Evolutionary conservation across 2,888 invertebrate genomes (phyloP).

Genomic region (Caradrina clavipalpis): DNA sequence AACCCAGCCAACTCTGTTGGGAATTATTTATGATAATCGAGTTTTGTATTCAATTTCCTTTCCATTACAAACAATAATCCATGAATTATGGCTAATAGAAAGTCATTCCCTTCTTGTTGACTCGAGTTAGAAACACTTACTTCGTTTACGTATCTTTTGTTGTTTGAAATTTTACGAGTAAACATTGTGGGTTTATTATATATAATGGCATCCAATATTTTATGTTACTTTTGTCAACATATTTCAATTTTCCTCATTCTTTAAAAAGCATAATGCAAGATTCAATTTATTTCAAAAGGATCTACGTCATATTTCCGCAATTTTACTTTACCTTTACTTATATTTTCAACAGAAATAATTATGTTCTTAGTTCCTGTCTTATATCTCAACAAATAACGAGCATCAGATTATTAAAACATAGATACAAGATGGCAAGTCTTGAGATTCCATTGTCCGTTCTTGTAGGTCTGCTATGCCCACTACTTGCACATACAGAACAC

Average conservation of each 20-base stretch:
- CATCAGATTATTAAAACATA: constrained; percentile 27
- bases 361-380: constrained; percentile 3
- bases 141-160: constrained; percentile 40
- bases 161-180: constrained; percentile 17
- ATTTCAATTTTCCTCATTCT: not conserved
- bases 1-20: constrained; percentile 66
- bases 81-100: constrained; percentile 76
- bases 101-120: constrained; percentile 68
- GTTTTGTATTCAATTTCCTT: constrained; percentile 83
- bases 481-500: constrained; percentile 35
- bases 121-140: constrained; percentile 53
- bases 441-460: constrained; percentile 19
- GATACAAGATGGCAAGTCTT: constrained; percentile 9
- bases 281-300: constrained; percentile 14
- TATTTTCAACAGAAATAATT: constrained; percentile 5
- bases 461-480: constrained; percentile 11
- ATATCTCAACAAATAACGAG: constrained; percentile 12
- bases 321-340: constrained; percentile 4
- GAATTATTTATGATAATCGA: constrained; percentile 80
- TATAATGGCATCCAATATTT: not conserved
- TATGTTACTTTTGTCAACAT: not conserved
- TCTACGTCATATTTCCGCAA: constrained; percentile 17
- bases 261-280: constrained; percentile 2
- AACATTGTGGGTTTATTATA: not conserved
- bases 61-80: constrained; percentile 74